phyloP scores from a whole-genome alignment of 2,888 invertebrate species.

The Polietes domitor region DNA sequence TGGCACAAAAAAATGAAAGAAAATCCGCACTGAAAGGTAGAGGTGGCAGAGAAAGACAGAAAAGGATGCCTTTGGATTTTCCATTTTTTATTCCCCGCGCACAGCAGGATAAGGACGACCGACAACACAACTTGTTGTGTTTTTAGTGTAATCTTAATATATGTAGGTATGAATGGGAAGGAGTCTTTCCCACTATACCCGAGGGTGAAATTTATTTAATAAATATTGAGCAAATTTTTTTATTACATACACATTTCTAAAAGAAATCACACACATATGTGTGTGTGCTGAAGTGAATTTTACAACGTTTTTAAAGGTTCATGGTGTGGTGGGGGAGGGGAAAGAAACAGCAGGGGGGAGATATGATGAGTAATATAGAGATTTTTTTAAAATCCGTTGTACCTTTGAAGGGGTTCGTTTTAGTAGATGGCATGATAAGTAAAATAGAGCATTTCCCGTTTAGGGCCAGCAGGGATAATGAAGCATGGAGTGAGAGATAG shows the following conservation, averaged over 20 bases:
- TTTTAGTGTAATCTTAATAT: slow-evolving; percentile 13
- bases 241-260: slow-evolving; percentile 29
- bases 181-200: slow-evolving; percentile 18
- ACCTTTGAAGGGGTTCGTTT: too few species aligned
- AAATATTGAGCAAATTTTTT: slow-evolving; percentile 45
- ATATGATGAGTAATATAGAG: too few species aligned
- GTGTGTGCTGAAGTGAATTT: background rate
- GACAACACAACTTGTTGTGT: background rate
- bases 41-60: background rate
- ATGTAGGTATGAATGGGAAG: background rate
- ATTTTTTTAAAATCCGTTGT: too few species aligned
- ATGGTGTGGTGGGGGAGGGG: background rate
- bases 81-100: background rate
- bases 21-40: background rate
- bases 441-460: too few species aligned
- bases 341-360: too few species aligned
- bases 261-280: background rate
- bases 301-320: slow-evolving; percentile 19
- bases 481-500: too few species aligned
- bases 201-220: slow-evolving; percentile 49
- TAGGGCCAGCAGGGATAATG: too few species aligned
- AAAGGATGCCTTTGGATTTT: slow-evolving; percentile 1
- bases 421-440: too few species aligned
- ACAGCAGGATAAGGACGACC: background rate
- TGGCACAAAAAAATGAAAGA: background rate